Conservation (phyloP, 2,113 vertebrate species). For the Pholis gunnellus region DNA sequence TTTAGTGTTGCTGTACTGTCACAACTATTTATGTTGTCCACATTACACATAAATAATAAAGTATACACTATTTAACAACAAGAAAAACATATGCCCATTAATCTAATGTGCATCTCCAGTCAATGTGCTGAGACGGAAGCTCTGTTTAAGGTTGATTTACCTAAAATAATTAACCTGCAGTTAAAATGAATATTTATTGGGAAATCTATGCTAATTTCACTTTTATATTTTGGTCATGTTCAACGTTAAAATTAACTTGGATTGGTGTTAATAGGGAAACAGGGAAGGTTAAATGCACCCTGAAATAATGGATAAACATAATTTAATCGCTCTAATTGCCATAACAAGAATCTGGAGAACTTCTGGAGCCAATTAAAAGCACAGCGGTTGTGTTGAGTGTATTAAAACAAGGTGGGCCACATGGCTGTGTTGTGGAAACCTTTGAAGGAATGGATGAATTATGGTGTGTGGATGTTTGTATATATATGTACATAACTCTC, state of each 20-base stretch:
- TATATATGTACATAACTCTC: neutral
- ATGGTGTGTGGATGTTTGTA: neutral
- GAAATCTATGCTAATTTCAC: neutral
- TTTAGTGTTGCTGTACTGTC: neutral
- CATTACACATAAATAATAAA: neutral
- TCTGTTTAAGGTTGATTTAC: neutral
- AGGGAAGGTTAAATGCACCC: neutral
- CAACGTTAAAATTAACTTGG: neutral
- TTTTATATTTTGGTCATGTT: slow-evolving; percentile 3
- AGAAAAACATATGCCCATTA: neutral
- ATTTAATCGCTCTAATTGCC: neutral
- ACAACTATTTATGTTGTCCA: neutral
- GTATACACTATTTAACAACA: neutral
- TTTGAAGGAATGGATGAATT: neutral
- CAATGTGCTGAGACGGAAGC: neutral
- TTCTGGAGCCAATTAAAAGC: neutral
- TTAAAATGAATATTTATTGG: neutral
- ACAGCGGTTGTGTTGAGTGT: neutral
- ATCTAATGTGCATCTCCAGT: neutral
- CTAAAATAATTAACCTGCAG: neutral
- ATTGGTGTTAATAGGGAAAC: neutral
- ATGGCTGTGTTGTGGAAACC: neutral
- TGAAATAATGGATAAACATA: neutral
- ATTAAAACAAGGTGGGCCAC: neutral
- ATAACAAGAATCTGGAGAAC: neutral